Evolutionary conservation across 2,113 vertebrate species (phyloP).

Genomic region (Poeciliopsis occidentalis): DNA sequence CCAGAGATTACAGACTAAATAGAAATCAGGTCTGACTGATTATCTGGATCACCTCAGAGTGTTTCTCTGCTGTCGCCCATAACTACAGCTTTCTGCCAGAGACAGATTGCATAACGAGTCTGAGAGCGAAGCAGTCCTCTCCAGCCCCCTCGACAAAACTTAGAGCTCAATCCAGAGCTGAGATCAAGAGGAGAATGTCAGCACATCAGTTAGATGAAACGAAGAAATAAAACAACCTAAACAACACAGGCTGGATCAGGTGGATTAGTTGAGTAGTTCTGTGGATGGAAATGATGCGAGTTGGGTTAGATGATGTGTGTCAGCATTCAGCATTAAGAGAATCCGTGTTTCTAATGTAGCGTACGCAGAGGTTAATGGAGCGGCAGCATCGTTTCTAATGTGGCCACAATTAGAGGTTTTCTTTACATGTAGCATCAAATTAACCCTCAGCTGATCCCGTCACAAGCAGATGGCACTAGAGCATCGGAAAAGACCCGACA

Average conservation of each 20-base stretch:
- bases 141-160: background rate
- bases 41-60: background rate
- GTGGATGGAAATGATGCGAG: background rate
- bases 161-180: background rate
- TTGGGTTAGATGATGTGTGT: too few relatives aligned
- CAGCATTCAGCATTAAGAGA: too few relatives aligned
- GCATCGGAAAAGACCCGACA: too few relatives aligned
- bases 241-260: conserved; percentile 34
- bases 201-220: conserved; percentile 8
- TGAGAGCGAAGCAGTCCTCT: conserved; percentile 7
- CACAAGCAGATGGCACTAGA: background rate
- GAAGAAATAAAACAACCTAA: too few relatives aligned
- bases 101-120: background rate
- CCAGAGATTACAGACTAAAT: background rate
- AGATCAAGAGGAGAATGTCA: background rate
- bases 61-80: background rate
- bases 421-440: background rate
- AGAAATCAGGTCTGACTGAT: background rate
- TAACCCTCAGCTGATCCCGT: too few relatives aligned
- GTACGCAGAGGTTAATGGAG: background rate
- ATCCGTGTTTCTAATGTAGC: too few relatives aligned
- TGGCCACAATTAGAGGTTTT: background rate
- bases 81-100: background rate
- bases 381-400: background rate
- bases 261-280: conserved; percentile 13